Evolutionary conservation across 2,888 invertebrate species (phyloP), one percentile per base, ranked within the genome.

Genomic region (Seira sanloemensis): DNA sequence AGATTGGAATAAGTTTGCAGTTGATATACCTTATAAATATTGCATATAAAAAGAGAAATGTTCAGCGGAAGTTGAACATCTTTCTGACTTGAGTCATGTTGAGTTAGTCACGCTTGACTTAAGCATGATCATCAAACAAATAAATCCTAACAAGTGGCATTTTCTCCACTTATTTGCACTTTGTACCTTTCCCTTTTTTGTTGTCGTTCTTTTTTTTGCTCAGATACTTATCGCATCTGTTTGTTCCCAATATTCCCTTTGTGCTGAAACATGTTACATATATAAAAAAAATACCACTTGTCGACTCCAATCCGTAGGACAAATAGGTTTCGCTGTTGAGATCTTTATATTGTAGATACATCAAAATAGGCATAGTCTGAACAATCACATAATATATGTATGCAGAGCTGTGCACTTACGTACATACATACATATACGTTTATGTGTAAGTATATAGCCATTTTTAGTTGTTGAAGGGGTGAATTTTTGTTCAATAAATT

Each of bases 51-150:
- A 9, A 37, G 12, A 5, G 37, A 9, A 58, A 58, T 18, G 58
- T n/a, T 58, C n/a, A 58, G n/a, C 58, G 58, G 58, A 58, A 58
- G 58, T 58, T 58, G 58, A 58, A 58, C 58, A 58, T 58, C 58
- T 58, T 58, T 58, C 58, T 58, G 58, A 58, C 58, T 58, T 58
- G 58, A 58, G 58, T 58, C 58, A n/a, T n/a, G 58, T 58, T n/a
- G 58, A 18, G 58, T 58, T 58, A 58, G 58, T 58, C 58, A 58
- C 12, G 58, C 58, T 58, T 58, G 58, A 58, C 58, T 58, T 58
- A 18, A 2, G 16, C 7, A 58, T 58, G 58, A 58, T 58, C 58
- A 58, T 58, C 58, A 58, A 58, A 58, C 58, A 58, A 58, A 58
- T 58, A 58, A 4, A 58, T 58, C 5, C n/a, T 9, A 58, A 58